Evolutionary conservation across 1,140 invertebrate species (phyloP).

Genomic region (Araneus ventricosus): DNA sequence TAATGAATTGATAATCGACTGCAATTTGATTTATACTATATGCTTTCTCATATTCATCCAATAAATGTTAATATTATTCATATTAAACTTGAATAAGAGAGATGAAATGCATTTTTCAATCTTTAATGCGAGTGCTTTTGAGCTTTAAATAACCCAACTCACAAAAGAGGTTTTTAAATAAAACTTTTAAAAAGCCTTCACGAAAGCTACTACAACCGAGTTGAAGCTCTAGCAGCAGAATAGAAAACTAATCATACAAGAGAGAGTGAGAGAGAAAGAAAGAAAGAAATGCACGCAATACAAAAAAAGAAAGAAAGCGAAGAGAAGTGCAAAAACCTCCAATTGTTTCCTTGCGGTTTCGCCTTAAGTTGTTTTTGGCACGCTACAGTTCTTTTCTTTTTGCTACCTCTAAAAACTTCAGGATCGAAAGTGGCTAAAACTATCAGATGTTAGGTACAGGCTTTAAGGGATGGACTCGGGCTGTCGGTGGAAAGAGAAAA

Average conservation of each 20-base stretch:
- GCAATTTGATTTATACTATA: too few species aligned
- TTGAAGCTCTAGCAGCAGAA: not conserved
- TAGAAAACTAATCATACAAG: conserved; percentile 16
- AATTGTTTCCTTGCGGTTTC: conserved; percentile 57
- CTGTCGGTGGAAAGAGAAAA: conserved; percentile 14
- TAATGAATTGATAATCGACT: too few species aligned
- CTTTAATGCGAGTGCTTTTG: not conserved
- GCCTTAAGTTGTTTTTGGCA: conserved; percentile 56
- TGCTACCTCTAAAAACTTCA: conserved; percentile 59
- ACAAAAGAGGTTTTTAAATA: too few species aligned
- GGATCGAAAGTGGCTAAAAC: conserved; percentile 63
- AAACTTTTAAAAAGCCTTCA: not conserved
- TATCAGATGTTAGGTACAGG: conserved; percentile 31
- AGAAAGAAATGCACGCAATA: conserved; percentile 2
- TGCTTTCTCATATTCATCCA: too few species aligned
- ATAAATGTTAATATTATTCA: too few species aligned
- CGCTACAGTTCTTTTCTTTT: conserved; percentile 19
- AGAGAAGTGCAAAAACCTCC: conserved; percentile 21
- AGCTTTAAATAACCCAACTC: not conserved
- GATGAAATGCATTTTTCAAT: not conserved
- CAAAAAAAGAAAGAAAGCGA: conserved; percentile 31
- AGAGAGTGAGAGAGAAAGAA: not conserved
- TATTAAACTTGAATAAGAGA: too few species aligned
- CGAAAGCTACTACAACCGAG: not conserved
- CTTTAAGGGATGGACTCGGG: conserved; percentile 23